Base-by-base conservation (phyloP, 64 coral and sea anemone species). In the Pocillopora verrucosa region DNA sequence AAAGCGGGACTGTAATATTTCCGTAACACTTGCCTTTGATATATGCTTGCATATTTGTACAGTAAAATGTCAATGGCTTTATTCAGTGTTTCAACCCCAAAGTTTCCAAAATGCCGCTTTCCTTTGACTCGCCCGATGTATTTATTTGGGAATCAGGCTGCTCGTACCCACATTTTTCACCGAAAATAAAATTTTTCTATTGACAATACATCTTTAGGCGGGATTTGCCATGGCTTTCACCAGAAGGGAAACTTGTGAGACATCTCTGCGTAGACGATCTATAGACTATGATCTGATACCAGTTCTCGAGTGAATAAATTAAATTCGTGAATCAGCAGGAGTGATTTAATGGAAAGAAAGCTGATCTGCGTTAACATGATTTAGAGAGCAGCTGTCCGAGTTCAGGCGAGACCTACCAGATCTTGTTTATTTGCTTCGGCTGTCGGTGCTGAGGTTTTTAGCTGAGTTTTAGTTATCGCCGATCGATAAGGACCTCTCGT, bases 391-490 rank as follows among this genome's bases (percentile, higher is more conserved):
- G 3, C 77, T 76, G 16, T 90, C 88, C 77, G 34, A 77, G 60
- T 11, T 73, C 88, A 16, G 88, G 34, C 41, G 88, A 74, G 77
- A 90, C 73, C 59, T 90, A 30, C 30, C 30, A 30, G 30, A 30
- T 30, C 72, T 79, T 45, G 94, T 98, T 92, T 92, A 98, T 75
- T 98, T 98, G 64, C 92, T 98, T 51, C 41, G 3, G 41, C 76
- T 92, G 78, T 79, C 96, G 34, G 80, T 98, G 94, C 73, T 98
- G 96, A 73, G 1, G 96, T 98, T 79, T 98, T 98, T 4, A 98
- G 30, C 30, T 30, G 30, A 30, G 30, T 30, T 30, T 30, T 30
- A 30, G 30, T 30, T 30, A 30, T 30, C 96, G 13, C 82, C 82
- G 37, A 98, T 92, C 1, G 96, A 94, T 15, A 98, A 82, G 56